Evolutionary conservation across 37 sponge, comb jelly and placozoan genomes (phyloP), one percentile per base, ranked within the genome.

Genomic region (Theonella swinhoei): DNA sequence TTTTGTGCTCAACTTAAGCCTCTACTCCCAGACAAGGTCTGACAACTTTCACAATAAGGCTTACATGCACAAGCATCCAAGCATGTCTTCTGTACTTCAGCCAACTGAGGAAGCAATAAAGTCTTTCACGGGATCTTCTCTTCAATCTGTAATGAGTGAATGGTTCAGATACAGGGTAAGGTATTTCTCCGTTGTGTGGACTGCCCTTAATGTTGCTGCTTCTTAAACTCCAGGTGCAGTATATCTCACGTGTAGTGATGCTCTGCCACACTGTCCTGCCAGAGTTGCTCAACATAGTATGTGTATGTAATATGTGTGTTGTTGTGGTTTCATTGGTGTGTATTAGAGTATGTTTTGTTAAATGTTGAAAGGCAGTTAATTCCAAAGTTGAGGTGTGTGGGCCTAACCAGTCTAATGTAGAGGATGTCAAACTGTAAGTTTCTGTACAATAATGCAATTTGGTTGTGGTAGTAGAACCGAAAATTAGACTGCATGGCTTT

Each of bases 241-340:
- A 89, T 74, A 63, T 89, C 31, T 35, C 70, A 29, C 66, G 80
- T 30, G 79, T 84, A 35, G 62, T 89, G 17, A 74, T 68, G 26
- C 42, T n/a, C 22, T 89, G 80, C 62, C 85, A 89, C 14, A 23
- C 8, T 0, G 31, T 73, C 73, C 77, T 89, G 59, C 90, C 90
- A 24, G 37, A 54, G 0, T 76, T 89, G 0, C 68, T 89, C 0
- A 85, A 89, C 74, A 79, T 72, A 36, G 89, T 83, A 64, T 79
- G 84, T 72, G 1, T 73, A n/a, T 26, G 34, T 14, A 28, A 35
- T 40, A 14, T 47, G n/a, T n/a, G n/a, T n/a, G n/a, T n/a, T n/a
- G n/a, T n/a, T n/a, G n/a, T n/a, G n/a, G n/a, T n/a, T n/a, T n/a
- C n/a, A n/a, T n/a, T n/a, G n/a, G n/a, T n/a, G n/a, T n/a, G n/a